Evolutionary conservation across 2,888 invertebrate species (phyloP), one percentile per base, ranked within the genome.

Genomic region (Agriopis aurantiaria): DNA sequence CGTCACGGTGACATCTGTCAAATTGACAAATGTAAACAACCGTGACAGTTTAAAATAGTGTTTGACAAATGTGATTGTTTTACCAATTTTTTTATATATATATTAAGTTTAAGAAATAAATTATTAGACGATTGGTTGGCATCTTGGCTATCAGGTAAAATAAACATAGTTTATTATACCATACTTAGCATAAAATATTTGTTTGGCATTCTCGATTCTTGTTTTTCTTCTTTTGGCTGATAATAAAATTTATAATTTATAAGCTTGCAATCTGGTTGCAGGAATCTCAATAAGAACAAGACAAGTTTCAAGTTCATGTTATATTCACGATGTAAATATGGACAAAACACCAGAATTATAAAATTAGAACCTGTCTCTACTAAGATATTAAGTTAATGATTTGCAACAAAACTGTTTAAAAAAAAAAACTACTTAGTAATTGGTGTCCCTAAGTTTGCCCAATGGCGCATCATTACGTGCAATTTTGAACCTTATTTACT

Each of bases 261-360:
- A 53, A 23, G 23, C 23, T 51, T 65, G 51, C 43, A 62, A 52
- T 41, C n/a, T 23, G 48, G 23, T 52, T 33, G 53, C 56, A 67
- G 43, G 61, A 61, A 43, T 61, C 11, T 48, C 51, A 45, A 23
- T 12, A 11, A 23, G 41, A 33, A 61, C 17, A 23, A 23, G 17
- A 68, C 68, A 46, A 17, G 62, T 63, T 68, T 62, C n/a, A 33
- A 10, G 14, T 46, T 10, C n/a, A 8, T 68, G 45, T 52, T 46
- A 63, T 53, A 6, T 52, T 68, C 55, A 33, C 53, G 43, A 49
- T 41, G 46, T 14, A 11, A 65, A 65, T 63, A 10, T 60, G 14
- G 65, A 69, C 43, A 66, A 69, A 64, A 65, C 56, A 63, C 55
- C 55, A 65, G 33, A 74, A 62, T 67, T 56, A 71, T 71, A 67